These are phyloP conservation scores for Phalacrocorax carbo DNA, from an alignment of 2,113 vertebrate species.

Conservation along the genomic window DNA sequence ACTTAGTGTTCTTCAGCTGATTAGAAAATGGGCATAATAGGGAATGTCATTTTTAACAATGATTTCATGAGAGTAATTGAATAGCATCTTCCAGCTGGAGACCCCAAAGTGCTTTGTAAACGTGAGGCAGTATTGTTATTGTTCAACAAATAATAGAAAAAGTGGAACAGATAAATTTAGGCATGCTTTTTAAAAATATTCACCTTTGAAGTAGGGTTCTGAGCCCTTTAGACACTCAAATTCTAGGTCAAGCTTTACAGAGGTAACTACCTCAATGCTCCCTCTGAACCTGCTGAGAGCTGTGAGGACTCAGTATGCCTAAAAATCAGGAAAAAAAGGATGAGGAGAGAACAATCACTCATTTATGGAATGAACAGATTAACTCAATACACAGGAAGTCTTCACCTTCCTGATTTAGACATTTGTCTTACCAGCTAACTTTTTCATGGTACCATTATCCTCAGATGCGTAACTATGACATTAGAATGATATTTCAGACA, in stretches of 20 bases:
- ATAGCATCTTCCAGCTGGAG: conserved; percentile 2
- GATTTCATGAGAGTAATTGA: conserved; percentile 35
- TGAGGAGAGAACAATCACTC: background rate
- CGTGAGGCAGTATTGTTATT: background rate
- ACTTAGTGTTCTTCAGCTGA: conserved; percentile 14
- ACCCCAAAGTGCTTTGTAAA: background rate
- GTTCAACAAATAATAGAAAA: background rate
- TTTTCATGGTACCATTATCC: background rate
- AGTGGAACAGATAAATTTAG: conserved; percentile 29
- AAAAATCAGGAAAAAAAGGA: background rate
- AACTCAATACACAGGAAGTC: background rate
- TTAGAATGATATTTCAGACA: background rate
- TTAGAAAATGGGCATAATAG: conserved; percentile 10
- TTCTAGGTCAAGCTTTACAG: background rate
- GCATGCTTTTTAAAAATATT: background rate
- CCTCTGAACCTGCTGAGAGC: background rate
- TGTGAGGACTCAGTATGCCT: background rate
- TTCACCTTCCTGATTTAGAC: background rate
- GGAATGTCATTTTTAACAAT: conserved; percentile 5
- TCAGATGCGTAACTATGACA: background rate
- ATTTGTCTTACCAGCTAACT: background rate
- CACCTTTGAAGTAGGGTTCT: background rate
- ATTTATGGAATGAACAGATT: background rate
- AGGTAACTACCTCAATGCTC: background rate
- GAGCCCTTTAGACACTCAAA: background rate